A percentile compares a stretch with the other conserved stretches of the same genome.
Conservation (phyloP, 2,888 invertebrate species). For the Polymixis lichenea region DNA sequence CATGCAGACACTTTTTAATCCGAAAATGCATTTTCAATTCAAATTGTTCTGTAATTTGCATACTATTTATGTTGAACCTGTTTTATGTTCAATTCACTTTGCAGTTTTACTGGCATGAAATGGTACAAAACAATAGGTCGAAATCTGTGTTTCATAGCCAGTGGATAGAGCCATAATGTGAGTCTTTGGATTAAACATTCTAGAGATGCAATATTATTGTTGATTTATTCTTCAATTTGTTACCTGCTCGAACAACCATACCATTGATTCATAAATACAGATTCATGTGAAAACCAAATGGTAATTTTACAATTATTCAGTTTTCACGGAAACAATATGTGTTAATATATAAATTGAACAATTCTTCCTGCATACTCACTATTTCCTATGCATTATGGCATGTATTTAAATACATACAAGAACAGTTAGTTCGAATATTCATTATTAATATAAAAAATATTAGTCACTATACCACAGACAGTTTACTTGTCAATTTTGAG, state of each 20-base stretch:
- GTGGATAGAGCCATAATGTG: slow-evolving; percentile 15
- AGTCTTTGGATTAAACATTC: slow-evolving; percentile 1
- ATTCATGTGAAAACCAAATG: slow-evolving; percentile 12
- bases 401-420: slow-evolving; percentile 70
- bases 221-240: background rate
- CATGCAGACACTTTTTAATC: slow-evolving; percentile 55
- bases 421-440: slow-evolving; percentile 68
- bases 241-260: background rate
- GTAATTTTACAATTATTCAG: slow-evolving; percentile 12
- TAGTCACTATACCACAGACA: slow-evolving; percentile 66
- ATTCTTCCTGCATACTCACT: slow-evolving; percentile 77
- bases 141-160: slow-evolving; percentile 11
- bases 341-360: slow-evolving; percentile 14
- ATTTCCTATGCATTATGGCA: slow-evolving; percentile 85
- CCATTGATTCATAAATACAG: slow-evolving; percentile 3
- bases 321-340: slow-evolving; percentile 16
- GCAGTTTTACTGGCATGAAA: slow-evolving; percentile 26
- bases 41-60: slow-evolving; percentile 25
- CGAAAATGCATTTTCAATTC: slow-evolving; percentile 40
- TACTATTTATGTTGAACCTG: slow-evolving; percentile 21
- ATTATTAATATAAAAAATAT: slow-evolving; percentile 72
- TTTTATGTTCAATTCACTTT: slow-evolving; percentile 20
- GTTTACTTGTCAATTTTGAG: slow-evolving; percentile 81
- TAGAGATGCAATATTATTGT: background rate
- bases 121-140: slow-evolving; percentile 35